Evolutionary conservation across 2,797 vertebrate genomes (phyloP).

Genomic region (Harpagifer antarcticus): DNA sequence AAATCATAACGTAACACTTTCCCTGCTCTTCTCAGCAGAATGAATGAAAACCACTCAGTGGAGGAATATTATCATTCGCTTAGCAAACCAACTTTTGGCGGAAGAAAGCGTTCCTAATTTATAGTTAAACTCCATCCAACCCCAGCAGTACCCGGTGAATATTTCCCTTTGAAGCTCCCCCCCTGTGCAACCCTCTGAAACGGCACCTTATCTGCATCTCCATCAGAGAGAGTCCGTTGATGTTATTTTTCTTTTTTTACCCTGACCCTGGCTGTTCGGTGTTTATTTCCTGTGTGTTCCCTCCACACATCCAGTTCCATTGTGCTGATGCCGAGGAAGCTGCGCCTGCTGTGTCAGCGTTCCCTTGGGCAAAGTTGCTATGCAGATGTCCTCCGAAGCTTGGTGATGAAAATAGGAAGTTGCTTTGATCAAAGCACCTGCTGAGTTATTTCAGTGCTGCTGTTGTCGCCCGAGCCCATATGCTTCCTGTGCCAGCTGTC

Average conservation of each 20-base stretch:
- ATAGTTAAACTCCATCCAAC: conserved; percentile 57
- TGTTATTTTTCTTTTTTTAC: conserved; percentile 9
- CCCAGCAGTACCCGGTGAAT: conserved; percentile 17
- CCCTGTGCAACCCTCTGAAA: conserved; percentile 32
- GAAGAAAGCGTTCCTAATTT: conserved; percentile 48
- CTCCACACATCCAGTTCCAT: conserved; percentile 54
- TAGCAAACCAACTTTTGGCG: conserved; percentile 35
- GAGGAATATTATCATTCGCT: conserved; percentile 39
- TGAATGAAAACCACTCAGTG: conserved; percentile 34
- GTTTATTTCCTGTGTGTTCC: conserved; percentile 30
- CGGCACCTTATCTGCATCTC: conserved; percentile 49
- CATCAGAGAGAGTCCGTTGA: conserved; percentile 53
- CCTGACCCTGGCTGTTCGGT: conserved; percentile 33
- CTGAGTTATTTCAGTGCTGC: conserved; percentile 61
- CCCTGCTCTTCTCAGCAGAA: conserved; percentile 43
- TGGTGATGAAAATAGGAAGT: conserved; percentile 72
- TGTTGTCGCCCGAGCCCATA: conserved; percentile 53
- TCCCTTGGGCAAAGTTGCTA: conserved; percentile 74
- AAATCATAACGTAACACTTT: conserved; percentile 43
- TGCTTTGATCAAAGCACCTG: conserved; percentile 76
- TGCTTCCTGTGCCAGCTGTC: conserved; percentile 69
- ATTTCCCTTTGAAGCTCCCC: conserved; percentile 51
- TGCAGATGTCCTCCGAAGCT: conserved; percentile 77
- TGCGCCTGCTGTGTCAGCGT: conserved; percentile 75
- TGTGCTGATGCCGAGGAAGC: conserved; percentile 73